phyloP scores from a whole-genome alignment of 2,888 invertebrate species.

The Ectemnius cavifrons region DNA sequence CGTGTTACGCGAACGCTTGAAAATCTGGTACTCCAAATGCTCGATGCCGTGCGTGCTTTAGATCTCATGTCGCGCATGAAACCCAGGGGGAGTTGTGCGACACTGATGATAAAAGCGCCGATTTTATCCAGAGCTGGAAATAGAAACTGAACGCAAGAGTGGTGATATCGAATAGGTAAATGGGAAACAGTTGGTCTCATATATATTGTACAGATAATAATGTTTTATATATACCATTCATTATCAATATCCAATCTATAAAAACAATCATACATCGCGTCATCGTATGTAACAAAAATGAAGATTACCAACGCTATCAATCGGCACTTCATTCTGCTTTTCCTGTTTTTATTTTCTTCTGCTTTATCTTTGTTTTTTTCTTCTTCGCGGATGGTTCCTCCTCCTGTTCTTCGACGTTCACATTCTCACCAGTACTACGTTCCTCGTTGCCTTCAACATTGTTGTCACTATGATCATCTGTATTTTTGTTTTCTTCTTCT shows the following conservation, averaged over 20 bases:
- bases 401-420: neutral
- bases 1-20: neutral
- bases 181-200: too few species aligned
- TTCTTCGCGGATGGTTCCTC: slow-evolving; percentile 1
- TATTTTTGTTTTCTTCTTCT: slow-evolving; percentile 26
- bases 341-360: slow-evolving; percentile 11
- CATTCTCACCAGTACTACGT: neutral
- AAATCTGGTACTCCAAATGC: slow-evolving; percentile 11
- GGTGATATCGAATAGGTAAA: too few species aligned
- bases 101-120: slow-evolving; percentile 31
- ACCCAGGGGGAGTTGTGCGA: slow-evolving; percentile 26
- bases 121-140: slow-evolving; percentile 43
- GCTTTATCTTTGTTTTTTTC: slow-evolving; percentile 16
- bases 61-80: slow-evolving; percentile 33
- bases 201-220: too few species aligned
- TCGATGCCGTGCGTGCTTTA: slow-evolving; percentile 30
- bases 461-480: slow-evolving; percentile 25
- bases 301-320: too few species aligned
- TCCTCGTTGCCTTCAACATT: slow-evolving; percentile 10
- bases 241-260: too few species aligned
- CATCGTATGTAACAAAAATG: neutral
- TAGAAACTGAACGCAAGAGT: too few species aligned
- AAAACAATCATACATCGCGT: too few species aligned
- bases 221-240: too few species aligned
- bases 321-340: neutral